Percentiles rank a stretch among this genome's conserved stretches.
Evolutionary conservation across 2,113 vertebrate genomes (phyloP).

Genomic region (Malurus cyaneus): DNA sequence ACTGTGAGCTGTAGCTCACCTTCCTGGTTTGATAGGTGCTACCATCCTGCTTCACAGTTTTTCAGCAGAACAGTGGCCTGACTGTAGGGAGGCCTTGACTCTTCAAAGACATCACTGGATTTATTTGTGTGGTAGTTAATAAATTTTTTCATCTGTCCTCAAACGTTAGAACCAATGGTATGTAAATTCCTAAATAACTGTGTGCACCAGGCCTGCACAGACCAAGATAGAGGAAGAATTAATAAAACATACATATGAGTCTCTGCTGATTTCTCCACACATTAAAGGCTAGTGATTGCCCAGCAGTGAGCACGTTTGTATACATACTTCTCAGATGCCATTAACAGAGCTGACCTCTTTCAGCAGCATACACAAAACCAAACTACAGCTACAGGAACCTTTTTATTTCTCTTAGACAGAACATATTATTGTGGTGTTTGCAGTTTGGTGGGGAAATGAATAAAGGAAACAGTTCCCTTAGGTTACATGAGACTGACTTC

Average conservation of each 20-base stretch:
- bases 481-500: neutral
- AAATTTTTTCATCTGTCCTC: constrained; percentile 37
- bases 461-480: neutral
- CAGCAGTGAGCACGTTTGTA: neutral
- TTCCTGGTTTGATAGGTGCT: neutral
- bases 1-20: neutral
- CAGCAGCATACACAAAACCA: neutral
- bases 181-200: constrained; percentile 34
- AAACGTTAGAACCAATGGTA: constrained; percentile 19
- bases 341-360: constrained; percentile 25
- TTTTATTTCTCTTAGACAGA: constrained; percentile 18
- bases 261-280: constrained; percentile 8
- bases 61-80: neutral
- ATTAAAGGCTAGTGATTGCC: neutral
- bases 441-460: neutral
- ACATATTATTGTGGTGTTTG: neutral
- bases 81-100: neutral
- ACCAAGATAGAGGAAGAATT: constrained; percentile 36
- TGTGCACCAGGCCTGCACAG: constrained; percentile 12
- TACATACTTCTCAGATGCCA: neutral
- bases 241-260: constrained; percentile 7
- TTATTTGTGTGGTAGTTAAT: neutral
- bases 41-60: neutral
- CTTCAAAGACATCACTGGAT: neutral
- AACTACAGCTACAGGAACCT: neutral